Conservation (phyloP, 2,888 invertebrate species). For the Andrena dorsata region DNA sequence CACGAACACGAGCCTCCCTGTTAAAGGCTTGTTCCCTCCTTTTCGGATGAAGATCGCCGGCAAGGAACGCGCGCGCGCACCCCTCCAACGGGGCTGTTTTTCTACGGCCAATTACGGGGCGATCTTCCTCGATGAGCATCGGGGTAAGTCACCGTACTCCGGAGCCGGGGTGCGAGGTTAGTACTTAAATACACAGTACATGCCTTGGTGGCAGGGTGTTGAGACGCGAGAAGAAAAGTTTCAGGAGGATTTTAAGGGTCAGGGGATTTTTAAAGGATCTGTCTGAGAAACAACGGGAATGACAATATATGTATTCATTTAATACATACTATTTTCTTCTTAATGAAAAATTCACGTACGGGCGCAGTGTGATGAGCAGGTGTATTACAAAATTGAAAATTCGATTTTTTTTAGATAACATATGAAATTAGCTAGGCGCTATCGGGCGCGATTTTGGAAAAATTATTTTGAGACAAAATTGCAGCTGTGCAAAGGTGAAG, state of each 20-base stretch:
- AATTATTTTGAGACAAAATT: too few relatives aligned
- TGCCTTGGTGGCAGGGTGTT: not conserved
- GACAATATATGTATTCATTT: too few relatives aligned
- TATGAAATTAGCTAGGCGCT: too few relatives aligned
- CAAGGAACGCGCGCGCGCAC: not conserved
- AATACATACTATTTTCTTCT: too few relatives aligned
- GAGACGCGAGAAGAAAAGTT: not conserved
- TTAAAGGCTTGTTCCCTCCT: conserved; percentile 12
- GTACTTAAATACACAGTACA: too few relatives aligned
- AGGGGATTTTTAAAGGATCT: not conserved
- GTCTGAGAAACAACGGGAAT: too few relatives aligned
- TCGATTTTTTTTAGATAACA: too few relatives aligned
- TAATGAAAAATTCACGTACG: too few relatives aligned
- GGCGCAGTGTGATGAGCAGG: too few relatives aligned
- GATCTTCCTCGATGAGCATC: not conserved
- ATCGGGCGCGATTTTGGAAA: too few relatives aligned
- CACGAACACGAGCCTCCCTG: conserved; percentile 60
- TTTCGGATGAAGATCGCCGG: not conserved
- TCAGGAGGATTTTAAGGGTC: not conserved
- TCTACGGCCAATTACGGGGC: not conserved
- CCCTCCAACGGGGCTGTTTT: not conserved
- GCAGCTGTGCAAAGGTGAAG: too few relatives aligned
- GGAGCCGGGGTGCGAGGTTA: not conserved
- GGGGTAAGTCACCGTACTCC: not conserved
- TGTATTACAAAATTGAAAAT: too few relatives aligned